phyloP scores from a whole-genome alignment of 2,797 vertebrate genomes.

The Clarias pachynema region DNA sequence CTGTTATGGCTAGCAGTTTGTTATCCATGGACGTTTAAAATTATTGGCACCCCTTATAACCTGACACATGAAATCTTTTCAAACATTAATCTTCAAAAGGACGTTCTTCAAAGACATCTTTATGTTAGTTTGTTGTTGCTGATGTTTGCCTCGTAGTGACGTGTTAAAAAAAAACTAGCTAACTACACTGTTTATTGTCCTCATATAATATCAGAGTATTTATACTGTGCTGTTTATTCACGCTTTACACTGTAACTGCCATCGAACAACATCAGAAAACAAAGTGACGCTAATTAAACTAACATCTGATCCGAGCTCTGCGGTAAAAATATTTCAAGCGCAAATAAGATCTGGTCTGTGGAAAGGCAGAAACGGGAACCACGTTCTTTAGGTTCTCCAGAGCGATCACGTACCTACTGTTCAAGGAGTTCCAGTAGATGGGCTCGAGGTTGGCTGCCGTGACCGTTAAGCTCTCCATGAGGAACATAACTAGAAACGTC shows the following conservation, averaged over 20 bases:
- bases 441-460: conserved; percentile 78
- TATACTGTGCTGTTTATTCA: background rate
- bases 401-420: conserved; percentile 73
- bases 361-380: background rate
- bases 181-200: background rate
- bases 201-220: background rate
- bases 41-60: background rate
- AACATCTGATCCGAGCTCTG: background rate
- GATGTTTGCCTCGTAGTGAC: no score
- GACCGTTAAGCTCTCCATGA: conserved; percentile 60
- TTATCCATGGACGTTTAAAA: no score
- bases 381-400: background rate
- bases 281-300: background rate
- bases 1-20: background rate
- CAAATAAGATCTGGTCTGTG: background rate
- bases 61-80: background rate
- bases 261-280: background rate
- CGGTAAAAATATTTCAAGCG: background rate
- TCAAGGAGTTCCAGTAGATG: conserved; percentile 81
- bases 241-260: background rate
- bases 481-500: conserved; percentile 55
- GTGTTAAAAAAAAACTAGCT: background rate
- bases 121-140: background rate
- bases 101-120: background rate
- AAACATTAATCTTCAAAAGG: background rate